Percentiles rank a stretch among this genome's conserved stretches.
Conservation (phyloP, 2,888 invertebrate species). For the Stenoptilia bipunctidactyla region DNA sequence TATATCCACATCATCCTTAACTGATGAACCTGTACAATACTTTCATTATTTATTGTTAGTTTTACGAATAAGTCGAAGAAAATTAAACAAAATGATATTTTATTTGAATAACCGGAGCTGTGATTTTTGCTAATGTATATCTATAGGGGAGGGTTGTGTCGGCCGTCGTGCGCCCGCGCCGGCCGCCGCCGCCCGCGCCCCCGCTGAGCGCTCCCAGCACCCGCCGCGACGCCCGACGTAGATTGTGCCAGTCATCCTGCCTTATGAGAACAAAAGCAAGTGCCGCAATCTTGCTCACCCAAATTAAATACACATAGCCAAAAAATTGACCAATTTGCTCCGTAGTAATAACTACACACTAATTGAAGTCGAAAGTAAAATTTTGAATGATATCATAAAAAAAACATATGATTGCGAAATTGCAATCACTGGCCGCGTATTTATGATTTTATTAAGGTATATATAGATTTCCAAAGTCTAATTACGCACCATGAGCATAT, state of each 20-base stretch:
- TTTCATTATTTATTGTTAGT: constrained; percentile 66
- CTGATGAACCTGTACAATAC: constrained; percentile 57
- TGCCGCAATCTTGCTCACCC: background rate
- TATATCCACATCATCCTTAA: constrained; percentile 45
- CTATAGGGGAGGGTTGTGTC: constrained; percentile 24
- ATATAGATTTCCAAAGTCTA: too few relatives aligned
- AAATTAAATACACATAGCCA: background rate
- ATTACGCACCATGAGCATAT: too few relatives aligned
- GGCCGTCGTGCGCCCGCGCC: background rate
- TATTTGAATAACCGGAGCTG: constrained; percentile 69
- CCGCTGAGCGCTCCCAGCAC: background rate
- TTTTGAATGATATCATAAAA: background rate
- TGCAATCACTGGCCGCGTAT: background rate
- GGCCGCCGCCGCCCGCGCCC: background rate
- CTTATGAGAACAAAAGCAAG: background rate
- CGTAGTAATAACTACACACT: background rate
- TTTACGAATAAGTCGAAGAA: constrained; percentile 51
- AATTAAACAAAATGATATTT: constrained; percentile 57
- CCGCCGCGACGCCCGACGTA: too few relatives aligned
- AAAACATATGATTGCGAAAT: background rate
- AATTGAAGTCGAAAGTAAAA: background rate
- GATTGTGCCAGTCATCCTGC: too few relatives aligned
- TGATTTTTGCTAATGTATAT: constrained; percentile 67
- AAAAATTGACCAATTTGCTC: background rate
- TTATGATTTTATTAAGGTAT: too few relatives aligned